Conservation (phyloP, 2,888 invertebrate genomes). For the Pogonocherus hispidulus region DNA sequence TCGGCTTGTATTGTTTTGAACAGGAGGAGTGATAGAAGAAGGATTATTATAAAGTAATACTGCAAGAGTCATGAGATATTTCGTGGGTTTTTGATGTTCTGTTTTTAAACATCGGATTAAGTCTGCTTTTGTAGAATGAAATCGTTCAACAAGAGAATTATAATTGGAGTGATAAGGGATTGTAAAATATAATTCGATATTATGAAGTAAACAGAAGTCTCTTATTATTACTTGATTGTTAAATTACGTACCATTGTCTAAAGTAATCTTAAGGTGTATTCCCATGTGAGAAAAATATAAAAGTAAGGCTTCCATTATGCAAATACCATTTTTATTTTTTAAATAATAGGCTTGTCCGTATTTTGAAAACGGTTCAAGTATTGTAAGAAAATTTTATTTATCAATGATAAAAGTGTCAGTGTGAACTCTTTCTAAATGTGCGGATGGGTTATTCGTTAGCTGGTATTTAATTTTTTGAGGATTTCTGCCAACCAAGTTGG, state of each 20-base stretch:
- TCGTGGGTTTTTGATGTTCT: not conserved
- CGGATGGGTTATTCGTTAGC: not conserved
- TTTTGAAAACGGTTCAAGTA: conserved; percentile 12
- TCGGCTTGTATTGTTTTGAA: not conserved
- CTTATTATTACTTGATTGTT: conserved; percentile 9
- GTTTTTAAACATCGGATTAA: conserved; percentile 1
- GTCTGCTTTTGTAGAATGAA: conserved; percentile 10
- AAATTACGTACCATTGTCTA: conserved; percentile 26
- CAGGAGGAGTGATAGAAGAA: not conserved
- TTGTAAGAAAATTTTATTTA: conserved; percentile 10
- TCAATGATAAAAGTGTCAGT: conserved; percentile 18
- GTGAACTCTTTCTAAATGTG: conserved; percentile 11
- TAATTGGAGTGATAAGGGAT: conserved; percentile 14
- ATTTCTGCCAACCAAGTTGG: not conserved
- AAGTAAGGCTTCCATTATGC: not conserved
- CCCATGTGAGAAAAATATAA: conserved; percentile 5
- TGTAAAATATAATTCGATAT: conserved; percentile 20
- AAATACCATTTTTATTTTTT: not conserved
- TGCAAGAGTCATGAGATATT: conserved; percentile 7
- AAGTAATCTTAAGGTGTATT: conserved; percentile 10
- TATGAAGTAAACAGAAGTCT: conserved; percentile 16
- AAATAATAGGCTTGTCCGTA: conserved; percentile 7
- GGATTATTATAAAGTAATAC: not conserved
- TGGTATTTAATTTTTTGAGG: conserved; percentile 4
- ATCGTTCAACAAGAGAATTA: conserved; percentile 5